These are phyloP conservation scores for Nemurella pictetii DNA, from an alignment of 2,888 invertebrate genomes.

Conservation along the genomic window DNA sequence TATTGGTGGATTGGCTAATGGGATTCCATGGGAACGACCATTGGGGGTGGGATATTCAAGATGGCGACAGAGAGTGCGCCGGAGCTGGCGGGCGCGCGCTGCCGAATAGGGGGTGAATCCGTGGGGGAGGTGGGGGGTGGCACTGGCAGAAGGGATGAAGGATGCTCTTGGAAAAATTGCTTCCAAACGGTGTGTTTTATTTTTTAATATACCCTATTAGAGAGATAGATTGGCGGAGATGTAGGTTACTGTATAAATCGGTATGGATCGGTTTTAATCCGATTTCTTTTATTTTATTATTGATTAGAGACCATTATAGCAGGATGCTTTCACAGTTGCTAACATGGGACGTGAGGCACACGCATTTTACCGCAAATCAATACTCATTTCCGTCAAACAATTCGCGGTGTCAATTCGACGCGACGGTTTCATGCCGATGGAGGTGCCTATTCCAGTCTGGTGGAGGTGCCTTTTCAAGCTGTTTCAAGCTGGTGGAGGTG, in stretches of 20 bases:
- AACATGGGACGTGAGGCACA: neutral
- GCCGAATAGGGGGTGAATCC: neutral
- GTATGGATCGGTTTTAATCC: constrained; percentile 25
- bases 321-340: neutral
- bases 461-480: too few relatives aligned
- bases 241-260: constrained; percentile 31
- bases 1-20: constrained; percentile 39
- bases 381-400: neutral
- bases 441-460: too few relatives aligned
- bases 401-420: neutral
- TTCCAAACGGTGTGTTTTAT: constrained; percentile 30
- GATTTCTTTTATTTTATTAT: constrained; percentile 13
- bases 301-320: neutral
- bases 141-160: neutral
- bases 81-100: constrained; percentile 8
- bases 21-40: constrained; percentile 40
- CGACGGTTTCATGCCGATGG: neutral
- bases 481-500: neutral
- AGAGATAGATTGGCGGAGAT: constrained; percentile 17
- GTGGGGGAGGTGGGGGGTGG: neutral
- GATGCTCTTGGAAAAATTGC: constrained; percentile 28
- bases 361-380: neutral
- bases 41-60: constrained; percentile 33
- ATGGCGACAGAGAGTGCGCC: constrained; percentile 21
- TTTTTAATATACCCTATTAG: constrained; percentile 30